phyloP scores from a whole-genome alignment of 2,113 vertebrate genomes.

The Cervus canadensis region DNA sequence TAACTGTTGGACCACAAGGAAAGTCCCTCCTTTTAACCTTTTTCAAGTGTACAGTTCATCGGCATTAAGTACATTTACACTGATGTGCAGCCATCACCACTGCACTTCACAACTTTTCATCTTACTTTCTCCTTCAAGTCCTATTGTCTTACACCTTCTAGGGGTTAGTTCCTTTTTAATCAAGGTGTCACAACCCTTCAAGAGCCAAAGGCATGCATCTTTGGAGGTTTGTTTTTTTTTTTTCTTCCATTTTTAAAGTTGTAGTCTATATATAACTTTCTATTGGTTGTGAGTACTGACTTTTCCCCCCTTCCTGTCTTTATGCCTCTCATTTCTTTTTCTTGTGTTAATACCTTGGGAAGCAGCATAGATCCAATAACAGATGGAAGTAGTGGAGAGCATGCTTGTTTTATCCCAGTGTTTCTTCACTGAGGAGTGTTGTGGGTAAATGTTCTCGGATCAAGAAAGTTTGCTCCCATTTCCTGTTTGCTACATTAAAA shows the following conservation, averaged over 20 bases:
- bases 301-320: background rate
- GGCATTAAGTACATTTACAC: background rate
- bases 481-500: background rate
- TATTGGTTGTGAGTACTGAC: background rate
- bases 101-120: background rate
- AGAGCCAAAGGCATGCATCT: background rate
- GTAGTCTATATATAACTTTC: background rate
- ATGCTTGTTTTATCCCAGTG: background rate
- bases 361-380: background rate
- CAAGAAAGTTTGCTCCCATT: background rate
- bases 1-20: background rate
- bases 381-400: background rate
- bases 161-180: background rate
- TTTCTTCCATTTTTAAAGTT: background rate
- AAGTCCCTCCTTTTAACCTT: background rate
- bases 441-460: background rate
- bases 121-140: background rate
- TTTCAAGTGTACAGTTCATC: background rate
- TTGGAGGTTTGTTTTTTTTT: background rate
- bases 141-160: background rate
- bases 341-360: background rate
- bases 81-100: fast-evolving
- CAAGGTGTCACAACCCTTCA: background rate
- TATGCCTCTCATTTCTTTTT: background rate
- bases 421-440: background rate